Conservation (phyloP, 1,140 invertebrate species). For the Drosophila ficusphila region DNA sequence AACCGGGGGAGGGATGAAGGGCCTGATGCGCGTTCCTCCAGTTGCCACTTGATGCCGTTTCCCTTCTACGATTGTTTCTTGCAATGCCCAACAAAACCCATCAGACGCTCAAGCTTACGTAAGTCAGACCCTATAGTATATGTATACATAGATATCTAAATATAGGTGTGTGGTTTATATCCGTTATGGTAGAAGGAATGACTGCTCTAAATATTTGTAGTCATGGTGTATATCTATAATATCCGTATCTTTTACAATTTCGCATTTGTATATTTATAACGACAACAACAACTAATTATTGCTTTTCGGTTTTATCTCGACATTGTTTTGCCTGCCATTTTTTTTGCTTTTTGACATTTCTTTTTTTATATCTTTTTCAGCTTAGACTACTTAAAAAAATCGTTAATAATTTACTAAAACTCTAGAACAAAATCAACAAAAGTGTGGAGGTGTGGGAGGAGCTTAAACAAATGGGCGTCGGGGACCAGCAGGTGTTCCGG, state of each 20-base stretch:
- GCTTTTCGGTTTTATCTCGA: conserved; percentile 80
- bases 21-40: conserved; percentile 38
- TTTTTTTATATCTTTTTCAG: conserved; percentile 24
- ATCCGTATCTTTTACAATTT: conserved; percentile 46
- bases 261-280: conserved; percentile 69
- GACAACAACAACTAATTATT: conserved; percentile 82
- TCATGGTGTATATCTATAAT: conserved; percentile 65
- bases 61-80: conserved; percentile 78
- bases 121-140: conserved; percentile 71
- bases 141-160: conserved; percentile 57
- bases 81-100: conserved; percentile 80
- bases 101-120: conserved; percentile 73
- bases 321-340: conserved; percentile 51
- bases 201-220: conserved; percentile 63
- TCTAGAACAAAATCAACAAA: conserved; percentile 80
- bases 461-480: conserved; percentile 53
- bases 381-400: conserved; percentile 69
- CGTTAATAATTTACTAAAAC: conserved; percentile 79
- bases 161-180: conserved; percentile 53
- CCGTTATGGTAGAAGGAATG: conserved; percentile 71
- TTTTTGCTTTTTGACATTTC: conserved; percentile 23
- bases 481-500: conserved; percentile 36
- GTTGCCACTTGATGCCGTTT: conserved; percentile 37
- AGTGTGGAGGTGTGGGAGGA: conserved; percentile 55
- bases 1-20: conserved; percentile 28